Percentiles rank a stretch among this genome's conserved stretches.
Evolutionary conservation across 2,888 invertebrate species (phyloP).

Genomic region (Andrena minutula): DNA sequence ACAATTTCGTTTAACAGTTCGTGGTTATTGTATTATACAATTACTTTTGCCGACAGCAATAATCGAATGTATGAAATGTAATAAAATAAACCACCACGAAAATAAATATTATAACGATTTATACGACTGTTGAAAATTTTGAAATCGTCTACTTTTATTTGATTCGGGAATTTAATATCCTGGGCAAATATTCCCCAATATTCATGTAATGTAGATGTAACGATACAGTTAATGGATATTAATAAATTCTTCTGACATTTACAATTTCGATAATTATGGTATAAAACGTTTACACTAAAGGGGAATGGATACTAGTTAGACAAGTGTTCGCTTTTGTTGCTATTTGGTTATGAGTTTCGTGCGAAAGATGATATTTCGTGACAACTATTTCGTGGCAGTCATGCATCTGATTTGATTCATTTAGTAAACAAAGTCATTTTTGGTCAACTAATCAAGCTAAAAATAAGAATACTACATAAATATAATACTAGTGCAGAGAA

Average conservation of each 20-base stretch:
- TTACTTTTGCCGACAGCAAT: too few relatives aligned
- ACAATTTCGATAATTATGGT: not conserved
- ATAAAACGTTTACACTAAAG: not conserved
- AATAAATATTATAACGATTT: not conserved
- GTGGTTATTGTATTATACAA: too few relatives aligned
- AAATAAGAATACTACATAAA: not conserved
- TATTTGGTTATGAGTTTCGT: not conserved
- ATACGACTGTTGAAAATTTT: not conserved
- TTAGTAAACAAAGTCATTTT: not conserved
- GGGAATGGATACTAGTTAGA: not conserved
- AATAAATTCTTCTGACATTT: not conserved
- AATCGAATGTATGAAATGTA: too few relatives aligned
- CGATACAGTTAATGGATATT: not conserved
- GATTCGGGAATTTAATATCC: too few relatives aligned
- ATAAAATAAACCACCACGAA: too few relatives aligned
- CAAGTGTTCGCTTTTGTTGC: not conserved
- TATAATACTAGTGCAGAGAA: not conserved
- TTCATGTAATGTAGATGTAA: not conserved
- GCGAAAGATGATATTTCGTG: not conserved
- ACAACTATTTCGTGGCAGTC: not conserved
- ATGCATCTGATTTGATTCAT: not conserved
- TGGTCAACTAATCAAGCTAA: not conserved
- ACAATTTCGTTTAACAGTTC: too few relatives aligned
- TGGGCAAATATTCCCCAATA: not conserved
- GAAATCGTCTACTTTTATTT: not conserved